phyloP scores from a whole-genome alignment of 2,888 invertebrate genomes.

The Rutpela maculata region DNA sequence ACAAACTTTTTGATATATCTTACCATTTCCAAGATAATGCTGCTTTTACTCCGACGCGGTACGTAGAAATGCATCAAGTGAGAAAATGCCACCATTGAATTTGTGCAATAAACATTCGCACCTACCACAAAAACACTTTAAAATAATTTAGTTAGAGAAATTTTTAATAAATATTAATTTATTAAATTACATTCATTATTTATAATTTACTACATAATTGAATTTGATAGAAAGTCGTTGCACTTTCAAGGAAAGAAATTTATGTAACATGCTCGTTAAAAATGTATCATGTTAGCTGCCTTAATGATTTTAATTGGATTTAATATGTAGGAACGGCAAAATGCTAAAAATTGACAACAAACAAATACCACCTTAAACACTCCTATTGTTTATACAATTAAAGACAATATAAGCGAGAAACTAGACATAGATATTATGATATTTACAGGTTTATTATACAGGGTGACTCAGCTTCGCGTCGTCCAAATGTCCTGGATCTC shows the following conservation, averaged over 20 bases:
- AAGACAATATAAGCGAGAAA: no score
- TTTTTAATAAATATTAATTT: not conserved
- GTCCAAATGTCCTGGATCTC: no score
- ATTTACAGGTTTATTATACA: no score
- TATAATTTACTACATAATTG: not conserved
- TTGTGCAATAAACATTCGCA: not conserved
- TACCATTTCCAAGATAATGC: not conserved
- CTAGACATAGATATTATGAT: no score
- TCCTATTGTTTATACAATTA: no score
- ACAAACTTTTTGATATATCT: not conserved
- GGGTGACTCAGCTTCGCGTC: no score
- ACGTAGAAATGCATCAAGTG: not conserved
- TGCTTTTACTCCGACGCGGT: no score
- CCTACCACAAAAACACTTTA: not conserved
- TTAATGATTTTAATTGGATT: not conserved
- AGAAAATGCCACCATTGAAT: not conserved
- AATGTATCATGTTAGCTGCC: not conserved
- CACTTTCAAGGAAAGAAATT: not conserved
- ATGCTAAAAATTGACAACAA: not conserved
- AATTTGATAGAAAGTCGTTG: not conserved
- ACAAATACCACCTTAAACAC: no score
- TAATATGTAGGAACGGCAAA: not conserved
- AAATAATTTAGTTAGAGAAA: not conserved
- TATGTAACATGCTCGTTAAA: not conserved
- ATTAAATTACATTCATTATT: not conserved